These are phyloP conservation scores for Venustaconcha ellipsiformis DNA, from an alignment of 1,140 invertebrate genomes.

Conservation along the genomic window DNA sequence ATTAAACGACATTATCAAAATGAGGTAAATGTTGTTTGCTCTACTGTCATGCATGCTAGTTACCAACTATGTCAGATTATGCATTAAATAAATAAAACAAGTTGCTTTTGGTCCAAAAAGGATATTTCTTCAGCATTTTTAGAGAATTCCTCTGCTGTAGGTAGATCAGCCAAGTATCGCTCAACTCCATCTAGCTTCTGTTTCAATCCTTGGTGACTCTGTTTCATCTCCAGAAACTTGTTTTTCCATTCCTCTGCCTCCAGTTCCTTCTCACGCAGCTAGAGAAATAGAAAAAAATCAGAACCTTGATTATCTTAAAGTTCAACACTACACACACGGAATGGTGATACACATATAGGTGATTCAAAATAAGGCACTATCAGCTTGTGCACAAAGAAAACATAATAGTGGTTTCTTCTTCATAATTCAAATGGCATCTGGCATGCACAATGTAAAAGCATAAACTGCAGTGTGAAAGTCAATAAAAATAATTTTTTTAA, in stretches of 20 bases:
- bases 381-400: constrained; percentile 1
- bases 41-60: no score
- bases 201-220: constrained; percentile 45
- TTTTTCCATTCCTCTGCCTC: constrained; percentile 47
- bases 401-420: no score
- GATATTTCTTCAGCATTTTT: constrained; percentile 58
- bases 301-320: background rate
- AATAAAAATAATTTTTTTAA: no score
- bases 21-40: no score
- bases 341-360: background rate
- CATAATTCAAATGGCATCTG: no score
- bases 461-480: no score
- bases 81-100: no score
- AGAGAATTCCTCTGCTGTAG: constrained; percentile 56
- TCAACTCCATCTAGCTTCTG: constrained; percentile 57
- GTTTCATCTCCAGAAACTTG: constrained; percentile 47
- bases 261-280: constrained; percentile 48
- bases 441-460: no score
- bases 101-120: constrained; percentile 31
- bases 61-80: no score
- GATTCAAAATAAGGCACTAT: background rate
- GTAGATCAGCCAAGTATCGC: constrained; percentile 56
- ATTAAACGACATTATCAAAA: no score
- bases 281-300: constrained; percentile 21
- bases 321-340: background rate